Evolutionary conservation across 2,888 invertebrate genomes (phyloP), one percentile per base, ranked within the genome.

Genomic region (Sepiola atlantica): DNA sequence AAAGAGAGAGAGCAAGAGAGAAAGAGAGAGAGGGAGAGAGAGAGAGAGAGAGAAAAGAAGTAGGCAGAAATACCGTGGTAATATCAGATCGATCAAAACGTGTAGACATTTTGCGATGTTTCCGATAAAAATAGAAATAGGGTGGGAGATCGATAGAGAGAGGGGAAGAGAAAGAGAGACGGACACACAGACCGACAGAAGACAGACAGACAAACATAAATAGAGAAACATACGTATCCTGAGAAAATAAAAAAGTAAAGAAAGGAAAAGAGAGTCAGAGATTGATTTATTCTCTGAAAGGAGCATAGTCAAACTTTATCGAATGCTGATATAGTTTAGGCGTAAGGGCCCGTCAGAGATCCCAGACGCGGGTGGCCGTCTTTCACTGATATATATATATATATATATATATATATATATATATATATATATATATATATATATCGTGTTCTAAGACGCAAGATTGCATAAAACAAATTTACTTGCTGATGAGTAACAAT

Each of bases 381-480:
- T n/a, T 77, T 77, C 77, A 77, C n/a, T 0, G n/a, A n/a, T n/a
- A 77, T n/a, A 45, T 45, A 45, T 45, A 45, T 45, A 8, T 45
- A 45, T 45, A 45, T 45, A 8, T 45, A 45, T 45, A 45, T 45
- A 45, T 45, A 45, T 45, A 45, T 45, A 45, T 45, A 45, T 45
- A 45, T 45, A 45, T 45, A 45, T 45, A 45, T 45, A 45, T 45
- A 45, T 45, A 45, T 45, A 45, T 45, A 45, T 45, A 45, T 45
- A 45, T 45, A 45, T 45, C n/a, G 8, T 77, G 16, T 77, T 77
- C 32, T 77, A 16, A 32, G 32, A 77, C n/a, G 12, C 77, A 77
- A 77, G n/a, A 77, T 77, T 77, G 77, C 77, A 32, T 77, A 77
- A 77, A 77, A 77, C 77, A 77, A 77, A 77, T 77, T 77, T 77